phyloP scores from a whole-genome alignment of 2,113 vertebrate species.

The Urocynchramus pylzowi region DNA sequence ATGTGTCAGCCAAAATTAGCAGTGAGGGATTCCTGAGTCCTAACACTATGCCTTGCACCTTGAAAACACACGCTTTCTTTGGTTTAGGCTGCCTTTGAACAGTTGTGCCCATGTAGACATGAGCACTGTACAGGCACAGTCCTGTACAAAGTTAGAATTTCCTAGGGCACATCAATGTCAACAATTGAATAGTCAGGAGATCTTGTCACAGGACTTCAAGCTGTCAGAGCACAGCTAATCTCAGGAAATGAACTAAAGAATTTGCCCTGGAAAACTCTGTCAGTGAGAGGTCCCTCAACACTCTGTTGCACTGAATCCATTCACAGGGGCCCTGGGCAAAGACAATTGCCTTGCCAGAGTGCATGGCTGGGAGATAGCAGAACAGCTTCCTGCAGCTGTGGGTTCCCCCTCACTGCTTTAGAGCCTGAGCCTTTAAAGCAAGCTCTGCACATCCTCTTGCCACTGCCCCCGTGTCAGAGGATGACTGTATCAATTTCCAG shows the following conservation, averaged over 20 bases:
- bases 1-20: not conserved
- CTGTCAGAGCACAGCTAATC: not conserved
- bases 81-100: not conserved
- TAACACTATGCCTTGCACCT: not conserved
- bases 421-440: not conserved
- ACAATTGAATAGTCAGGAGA: not conserved
- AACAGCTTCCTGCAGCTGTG: not conserved
- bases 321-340: not conserved
- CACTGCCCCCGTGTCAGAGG: not conserved
- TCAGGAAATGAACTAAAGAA: not conserved
- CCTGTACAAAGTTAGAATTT: not conserved
- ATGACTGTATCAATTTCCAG: not conserved
- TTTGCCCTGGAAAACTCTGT: not conserved
- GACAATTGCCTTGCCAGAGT: fast-evolving
- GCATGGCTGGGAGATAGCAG: not conserved
- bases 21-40: not conserved
- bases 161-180: not conserved
- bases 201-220: not conserved
- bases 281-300: not conserved
- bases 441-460: not conserved
- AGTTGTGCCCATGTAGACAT: not conserved
- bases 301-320: not conserved
- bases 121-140: not conserved
- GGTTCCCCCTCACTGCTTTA: not conserved
- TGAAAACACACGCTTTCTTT: not conserved